Evolutionary conservation across 2,113 vertebrate genomes (phyloP), one percentile per base, ranked within the genome.

Genomic region (Percina caprodes): DNA sequence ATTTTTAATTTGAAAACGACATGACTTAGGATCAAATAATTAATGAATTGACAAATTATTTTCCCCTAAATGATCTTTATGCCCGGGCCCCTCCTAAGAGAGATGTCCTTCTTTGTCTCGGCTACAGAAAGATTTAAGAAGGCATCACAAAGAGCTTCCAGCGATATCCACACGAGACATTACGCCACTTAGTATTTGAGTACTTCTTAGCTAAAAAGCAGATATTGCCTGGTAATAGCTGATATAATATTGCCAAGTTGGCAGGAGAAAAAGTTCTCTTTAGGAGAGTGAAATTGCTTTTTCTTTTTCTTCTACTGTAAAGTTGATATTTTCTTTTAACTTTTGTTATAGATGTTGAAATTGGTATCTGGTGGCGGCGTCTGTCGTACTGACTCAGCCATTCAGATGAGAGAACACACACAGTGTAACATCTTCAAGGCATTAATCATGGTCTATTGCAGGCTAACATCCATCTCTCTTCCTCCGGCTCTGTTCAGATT

Each of bases 381-480:
- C 76, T 82, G 84, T 79, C n/a, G 61, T 76, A 73, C 75, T 77
- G 88, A 88, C 79, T 91, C 89, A 89, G 71, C 78, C 79, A 58
- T 83, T 90, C 83, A 86, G 75, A 87, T 75, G 84, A 80, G 80
- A 67, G 74, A 75, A 88, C 80, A 72, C 87, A 82, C 76, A 62
- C 88, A 52, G 69, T 23, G 82, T 54, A 80, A 52, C 87, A 74
- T 88, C 88, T 87, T 88, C 80, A 69, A 88, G 83, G 79, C 91
- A 93, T 93, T 92, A 88, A 93, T 92, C 91, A 91, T 51, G 88
- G 65, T 92, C 86, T 84, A 74, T 77, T 84, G 86, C 86, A 51
- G 86, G 74, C 89, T 78, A 87, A 76, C 92, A 91, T 94, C 90
- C 86, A 86, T 92, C 93, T 91, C 88, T 89, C 86, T 84, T 91